phyloP scores from a whole-genome alignment of 2,113 vertebrate species.

The Prunella fulvescens region DNA sequence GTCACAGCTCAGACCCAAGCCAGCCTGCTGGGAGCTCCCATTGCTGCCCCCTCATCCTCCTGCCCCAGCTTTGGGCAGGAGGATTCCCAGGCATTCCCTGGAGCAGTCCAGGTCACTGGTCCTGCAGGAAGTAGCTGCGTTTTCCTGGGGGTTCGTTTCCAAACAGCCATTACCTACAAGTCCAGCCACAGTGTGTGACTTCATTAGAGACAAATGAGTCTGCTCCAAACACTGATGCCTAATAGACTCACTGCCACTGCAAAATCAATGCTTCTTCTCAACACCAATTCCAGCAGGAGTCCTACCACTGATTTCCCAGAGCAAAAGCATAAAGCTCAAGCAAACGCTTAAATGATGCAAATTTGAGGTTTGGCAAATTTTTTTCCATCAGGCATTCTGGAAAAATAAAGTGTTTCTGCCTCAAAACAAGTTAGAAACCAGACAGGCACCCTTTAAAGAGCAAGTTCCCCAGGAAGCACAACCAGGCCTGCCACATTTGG shows the following conservation, averaged over 20 bases:
- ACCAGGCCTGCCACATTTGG: not conserved
- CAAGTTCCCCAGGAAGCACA: not conserved
- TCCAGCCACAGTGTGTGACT: not conserved
- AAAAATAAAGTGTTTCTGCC: not conserved
- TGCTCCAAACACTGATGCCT: not conserved
- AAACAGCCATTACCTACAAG: not conserved
- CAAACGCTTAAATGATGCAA: not conserved
- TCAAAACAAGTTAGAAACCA: not conserved
- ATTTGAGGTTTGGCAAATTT: not conserved
- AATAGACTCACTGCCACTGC: not conserved
- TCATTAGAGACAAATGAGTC: not conserved
- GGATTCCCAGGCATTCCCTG: not conserved
- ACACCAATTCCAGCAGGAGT: not conserved
- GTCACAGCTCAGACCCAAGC: not conserved
- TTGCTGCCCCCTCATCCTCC: not conserved
- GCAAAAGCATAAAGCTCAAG: not conserved
- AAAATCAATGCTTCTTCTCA: not conserved
- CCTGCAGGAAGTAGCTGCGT: not conserved
- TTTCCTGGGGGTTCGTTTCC: not conserved
- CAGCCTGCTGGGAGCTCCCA: not conserved
- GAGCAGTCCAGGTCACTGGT: not conserved
- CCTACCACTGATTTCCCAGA: not conserved
- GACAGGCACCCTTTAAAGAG: not conserved
- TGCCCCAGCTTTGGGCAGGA: not conserved
- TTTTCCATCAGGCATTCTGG: not conserved